A percentile compares a stretch with the other conserved stretches of the same genome.
These are phyloP conservation scores for Caenorhabditis becei DNA, from an alignment of 2,888 invertebrate genomes.

Conservation along the genomic window DNA sequence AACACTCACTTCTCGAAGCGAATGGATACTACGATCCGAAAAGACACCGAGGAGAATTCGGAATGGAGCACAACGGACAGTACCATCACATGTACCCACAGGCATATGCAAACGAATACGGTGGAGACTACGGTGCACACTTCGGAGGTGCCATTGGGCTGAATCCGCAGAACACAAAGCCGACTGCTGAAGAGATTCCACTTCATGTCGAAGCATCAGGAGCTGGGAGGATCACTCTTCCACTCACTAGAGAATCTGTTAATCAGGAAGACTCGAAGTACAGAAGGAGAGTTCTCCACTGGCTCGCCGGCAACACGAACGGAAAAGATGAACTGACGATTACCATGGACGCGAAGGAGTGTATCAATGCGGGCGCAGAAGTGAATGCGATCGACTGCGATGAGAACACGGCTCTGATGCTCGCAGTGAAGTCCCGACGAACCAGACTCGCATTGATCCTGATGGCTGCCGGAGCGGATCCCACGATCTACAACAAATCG, in stretches of 20 bases:
- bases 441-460: conserved; percentile 6
- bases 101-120: conserved; percentile 12
- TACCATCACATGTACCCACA: conserved; percentile 1
- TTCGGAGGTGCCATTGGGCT: too few species aligned
- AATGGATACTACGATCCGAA: conserved; percentile 16
- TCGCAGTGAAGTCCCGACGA: conserved; percentile 46
- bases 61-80: not conserved
- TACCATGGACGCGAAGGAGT: conserved; percentile 9
- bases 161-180: conserved; percentile 17
- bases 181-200: not conserved
- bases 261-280: conserved; percentile 21
- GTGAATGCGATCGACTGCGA: conserved; percentile 47
- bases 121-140: not conserved
- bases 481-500: conserved; percentile 65
- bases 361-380: conserved; percentile 38
- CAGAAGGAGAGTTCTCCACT: conserved; percentile 44
- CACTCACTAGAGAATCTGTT: conserved; percentile 26
- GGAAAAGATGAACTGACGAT: conserved; percentile 36
- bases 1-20: conserved; percentile 34
- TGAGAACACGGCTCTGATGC: conserved; percentile 54
- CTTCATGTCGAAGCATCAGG: conserved; percentile 39
- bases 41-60: conserved; percentile 13
- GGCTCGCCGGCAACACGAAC: conserved; percentile 23
- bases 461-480: conserved; percentile 51
- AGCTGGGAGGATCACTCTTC: conserved; percentile 2